These are phyloP conservation scores for Lethrus apterus DNA, from an alignment of 1,140 invertebrate genomes.

Conservation along the genomic window DNA sequence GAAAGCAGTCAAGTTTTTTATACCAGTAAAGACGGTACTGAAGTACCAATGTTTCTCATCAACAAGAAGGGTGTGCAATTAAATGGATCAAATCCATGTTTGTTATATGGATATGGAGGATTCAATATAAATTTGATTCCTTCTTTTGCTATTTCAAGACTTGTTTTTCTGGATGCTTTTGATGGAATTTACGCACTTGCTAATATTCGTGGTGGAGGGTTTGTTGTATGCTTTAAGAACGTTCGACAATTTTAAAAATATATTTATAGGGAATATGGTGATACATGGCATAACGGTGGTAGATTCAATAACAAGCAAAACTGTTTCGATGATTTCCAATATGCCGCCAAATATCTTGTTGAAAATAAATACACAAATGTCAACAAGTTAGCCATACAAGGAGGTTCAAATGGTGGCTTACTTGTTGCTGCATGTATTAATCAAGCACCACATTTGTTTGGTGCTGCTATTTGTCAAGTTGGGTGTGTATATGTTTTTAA, in stretches of 20 bases:
- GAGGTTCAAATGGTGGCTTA: constrained; percentile 94
- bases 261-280: constrained; percentile 83
- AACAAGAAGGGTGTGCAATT: constrained; percentile 40
- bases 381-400: constrained; percentile 79
- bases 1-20: constrained; percentile 91
- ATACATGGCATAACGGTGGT: constrained; percentile 93
- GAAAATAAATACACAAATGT: constrained; percentile 71
- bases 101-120: constrained; percentile 96
- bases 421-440: constrained; percentile 88
- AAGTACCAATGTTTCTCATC: constrained; percentile 96
- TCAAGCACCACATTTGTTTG: constrained; percentile 92
- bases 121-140: constrained; percentile 92
- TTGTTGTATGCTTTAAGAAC: too few species aligned
- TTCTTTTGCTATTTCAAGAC: constrained; percentile 68
- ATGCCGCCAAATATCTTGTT: constrained; percentile 86
- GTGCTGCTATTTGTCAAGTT: constrained; percentile 63
- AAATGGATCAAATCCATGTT: constrained; percentile 67
- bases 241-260: too few species aligned
- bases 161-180: constrained; percentile 88
- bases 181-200: constrained; percentile 83
- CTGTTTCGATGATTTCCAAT: constrained; percentile 94
- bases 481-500: constrained; percentile 26
- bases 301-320: constrained; percentile 93
- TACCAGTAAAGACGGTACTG: constrained; percentile 87
- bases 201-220: constrained; percentile 95